These are phyloP conservation scores for Diarsia dahlii DNA, from an alignment of 2,888 invertebrate species.

Conservation along the genomic window DNA sequence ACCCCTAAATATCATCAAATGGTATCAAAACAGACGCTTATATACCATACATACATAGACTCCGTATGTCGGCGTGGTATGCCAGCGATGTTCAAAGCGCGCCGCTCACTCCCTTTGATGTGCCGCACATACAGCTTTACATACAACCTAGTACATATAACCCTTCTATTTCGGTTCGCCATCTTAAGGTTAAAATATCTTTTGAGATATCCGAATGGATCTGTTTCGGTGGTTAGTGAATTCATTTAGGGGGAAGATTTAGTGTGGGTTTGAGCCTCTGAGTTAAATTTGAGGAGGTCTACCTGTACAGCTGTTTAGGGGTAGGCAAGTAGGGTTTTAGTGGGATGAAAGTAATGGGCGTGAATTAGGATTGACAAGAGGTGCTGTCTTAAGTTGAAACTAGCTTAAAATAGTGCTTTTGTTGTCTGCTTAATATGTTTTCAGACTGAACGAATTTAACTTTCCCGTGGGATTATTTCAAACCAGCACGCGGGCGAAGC, in stretches of 20 bases:
- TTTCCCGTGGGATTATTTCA: not conserved
- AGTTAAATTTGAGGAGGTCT: conserved; percentile 10
- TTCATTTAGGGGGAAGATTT: conserved; percentile 59
- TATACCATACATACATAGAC: conserved; percentile 56
- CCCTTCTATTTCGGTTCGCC: conserved; percentile 83
- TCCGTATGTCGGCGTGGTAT: conserved; percentile 65
- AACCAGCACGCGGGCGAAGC: no score
- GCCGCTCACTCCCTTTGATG: conserved; percentile 81
- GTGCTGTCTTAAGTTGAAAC: not conserved
- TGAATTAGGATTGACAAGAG: not conserved
- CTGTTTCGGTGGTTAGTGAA: conserved; percentile 64
- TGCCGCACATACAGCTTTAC: conserved; percentile 70
- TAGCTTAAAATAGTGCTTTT: not conserved
- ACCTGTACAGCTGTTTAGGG: not conserved
- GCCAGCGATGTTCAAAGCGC: conserved; percentile 81
- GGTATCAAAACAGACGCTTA: conserved; percentile 63
- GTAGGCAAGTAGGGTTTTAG: not conserved
- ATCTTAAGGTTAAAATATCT: conserved; percentile 77
- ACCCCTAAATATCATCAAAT: conserved; percentile 62
- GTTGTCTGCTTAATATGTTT: not conserved
- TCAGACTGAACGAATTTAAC: not conserved
- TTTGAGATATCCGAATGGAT: conserved; percentile 59
- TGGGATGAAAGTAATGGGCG: conserved; percentile 35
- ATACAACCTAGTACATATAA: conserved; percentile 73
- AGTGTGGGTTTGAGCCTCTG: not conserved